Percentiles rank a stretch among this genome's conserved stretches.
phyloP scores from a whole-genome alignment of 2,888 invertebrate species.

The Trichogramma evanescens region DNA sequence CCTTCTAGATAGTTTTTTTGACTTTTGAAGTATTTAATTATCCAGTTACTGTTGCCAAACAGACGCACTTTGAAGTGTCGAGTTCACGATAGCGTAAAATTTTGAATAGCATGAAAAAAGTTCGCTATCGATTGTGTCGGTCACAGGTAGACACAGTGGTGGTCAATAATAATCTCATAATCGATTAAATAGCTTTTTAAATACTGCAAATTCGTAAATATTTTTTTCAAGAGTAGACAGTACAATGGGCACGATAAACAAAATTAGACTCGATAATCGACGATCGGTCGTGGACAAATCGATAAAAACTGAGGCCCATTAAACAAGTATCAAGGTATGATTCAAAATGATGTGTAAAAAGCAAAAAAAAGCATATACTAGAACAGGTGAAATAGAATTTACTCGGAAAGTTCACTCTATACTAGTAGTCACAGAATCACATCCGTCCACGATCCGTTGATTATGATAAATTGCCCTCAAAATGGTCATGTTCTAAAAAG shows the following conservation, averaged over 20 bases:
- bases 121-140: not conserved
- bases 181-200: no score
- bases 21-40: no score
- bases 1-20: no score
- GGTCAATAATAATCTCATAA: conserved; percentile 10
- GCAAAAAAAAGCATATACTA: not conserved
- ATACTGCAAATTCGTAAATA: no score
- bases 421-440: conserved; percentile 7
- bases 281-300: conserved; percentile 14
- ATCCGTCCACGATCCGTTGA: conserved; percentile 6
- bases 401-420: not conserved
- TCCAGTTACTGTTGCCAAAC: no score
- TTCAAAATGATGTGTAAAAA: not conserved
- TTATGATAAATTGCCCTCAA: conserved; percentile 1
- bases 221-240: not conserved
- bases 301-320: not conserved
- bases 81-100: no score
- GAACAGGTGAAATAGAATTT: not conserved
- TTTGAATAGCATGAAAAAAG: no score
- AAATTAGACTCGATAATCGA: conserved; percentile 2
- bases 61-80: no score
- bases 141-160: conserved; percentile 20
- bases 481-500: conserved; percentile 1
- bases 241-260: not conserved
- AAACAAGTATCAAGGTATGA: not conserved